These are phyloP conservation scores for Atherix ibis DNA, from an alignment of 2,888 invertebrate species.

Conservation along the genomic window DNA sequence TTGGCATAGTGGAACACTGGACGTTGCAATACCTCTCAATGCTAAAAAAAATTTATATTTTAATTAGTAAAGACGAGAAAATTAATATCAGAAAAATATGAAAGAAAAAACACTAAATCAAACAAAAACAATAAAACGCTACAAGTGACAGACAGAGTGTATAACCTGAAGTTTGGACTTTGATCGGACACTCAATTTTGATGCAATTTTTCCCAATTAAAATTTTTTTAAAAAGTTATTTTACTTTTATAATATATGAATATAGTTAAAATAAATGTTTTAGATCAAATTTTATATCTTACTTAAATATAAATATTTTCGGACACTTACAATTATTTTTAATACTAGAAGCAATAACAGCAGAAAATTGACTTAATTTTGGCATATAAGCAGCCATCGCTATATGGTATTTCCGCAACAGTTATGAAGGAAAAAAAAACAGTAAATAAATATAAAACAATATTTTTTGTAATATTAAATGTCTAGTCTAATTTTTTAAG, in stretches of 20 bases:
- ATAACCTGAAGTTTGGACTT: constrained; percentile 5
- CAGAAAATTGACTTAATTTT: constrained; percentile 7
- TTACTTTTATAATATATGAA: neutral
- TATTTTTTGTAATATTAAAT: too few relatives aligned
- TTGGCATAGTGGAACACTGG: constrained; percentile 12
- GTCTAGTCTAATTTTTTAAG: too few relatives aligned
- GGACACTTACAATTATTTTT: constrained; percentile 8
- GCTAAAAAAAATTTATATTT: constrained; percentile 4
- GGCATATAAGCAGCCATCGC: constrained; percentile 8
- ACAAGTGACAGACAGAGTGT: neutral
- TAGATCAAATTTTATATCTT: too few relatives aligned
- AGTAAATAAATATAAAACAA: too few relatives aligned
- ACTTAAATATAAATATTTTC: neutral
- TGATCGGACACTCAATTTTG: neutral
- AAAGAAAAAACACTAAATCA: too few relatives aligned
- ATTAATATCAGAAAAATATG: too few relatives aligned
- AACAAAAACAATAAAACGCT: too few relatives aligned
- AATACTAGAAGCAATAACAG: constrained; percentile 7
- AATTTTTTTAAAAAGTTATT: neutral
- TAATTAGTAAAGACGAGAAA: neutral
- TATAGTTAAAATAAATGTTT: neutral
- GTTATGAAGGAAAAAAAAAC: too few relatives aligned
- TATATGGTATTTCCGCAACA: too few relatives aligned
- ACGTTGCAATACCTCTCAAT: constrained; percentile 14
- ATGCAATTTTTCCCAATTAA: neutral